These are phyloP conservation scores for Lacerta viridis DNA, from an alignment of 2,797 vertebrate genomes.

Conservation along the genomic window DNA sequence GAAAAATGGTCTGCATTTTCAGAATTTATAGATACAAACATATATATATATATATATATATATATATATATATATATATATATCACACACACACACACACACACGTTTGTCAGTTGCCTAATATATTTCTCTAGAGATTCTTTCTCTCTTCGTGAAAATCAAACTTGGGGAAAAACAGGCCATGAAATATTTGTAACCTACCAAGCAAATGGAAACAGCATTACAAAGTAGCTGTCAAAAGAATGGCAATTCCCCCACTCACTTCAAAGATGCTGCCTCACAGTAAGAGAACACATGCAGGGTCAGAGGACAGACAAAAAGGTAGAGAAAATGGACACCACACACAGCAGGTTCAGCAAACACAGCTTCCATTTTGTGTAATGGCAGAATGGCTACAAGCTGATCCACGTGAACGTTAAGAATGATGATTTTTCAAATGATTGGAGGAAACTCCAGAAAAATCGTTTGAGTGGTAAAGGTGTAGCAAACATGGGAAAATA, in stretches of 20 bases:
- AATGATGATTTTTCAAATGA: background rate
- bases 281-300: constrained; percentile 23
- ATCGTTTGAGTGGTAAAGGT: background rate
- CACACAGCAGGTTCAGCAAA: background rate
- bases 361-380: constrained; percentile 49
- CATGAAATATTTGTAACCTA: constrained; percentile 73
- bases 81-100: too few species aligned
- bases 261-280: constrained; percentile 53
- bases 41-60: background rate
- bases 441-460: background rate
- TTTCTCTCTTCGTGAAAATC: constrained; percentile 54
- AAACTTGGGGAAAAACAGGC: constrained; percentile 50
- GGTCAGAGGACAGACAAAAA: constrained; percentile 18
- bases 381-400: constrained; percentile 44
- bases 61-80: background rate
- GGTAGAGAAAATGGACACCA: background rate
- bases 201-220: constrained; percentile 55
- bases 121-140: constrained; percentile 59
- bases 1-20: constrained; percentile 29
- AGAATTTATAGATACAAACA: background rate
- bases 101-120: constrained; percentile 38
- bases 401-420: background rate
- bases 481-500: background rate
- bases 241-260: constrained; percentile 40
- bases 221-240: constrained; percentile 62